These are phyloP conservation scores for Phyto melanocephala DNA, from an alignment of 2,888 invertebrate species.

Conservation along the genomic window DNA sequence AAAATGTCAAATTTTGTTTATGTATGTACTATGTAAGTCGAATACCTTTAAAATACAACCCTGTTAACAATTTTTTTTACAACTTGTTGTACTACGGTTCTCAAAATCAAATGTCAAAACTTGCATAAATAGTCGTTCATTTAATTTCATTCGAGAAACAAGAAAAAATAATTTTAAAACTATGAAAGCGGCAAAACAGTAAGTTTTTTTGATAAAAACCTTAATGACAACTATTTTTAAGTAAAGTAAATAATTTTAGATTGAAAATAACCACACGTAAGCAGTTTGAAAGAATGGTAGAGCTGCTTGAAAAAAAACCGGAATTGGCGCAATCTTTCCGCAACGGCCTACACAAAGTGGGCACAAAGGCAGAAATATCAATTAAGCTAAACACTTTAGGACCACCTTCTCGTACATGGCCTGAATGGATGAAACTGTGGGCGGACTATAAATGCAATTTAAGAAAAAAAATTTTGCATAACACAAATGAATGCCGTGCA, in stretches of 20 bases:
- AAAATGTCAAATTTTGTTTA: too few species aligned
- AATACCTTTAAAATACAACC: too few species aligned
- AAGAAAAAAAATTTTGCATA: slow-evolving; percentile 3
- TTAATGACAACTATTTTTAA: not conserved
- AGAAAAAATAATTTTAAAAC: not conserved
- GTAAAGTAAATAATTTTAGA: not conserved
- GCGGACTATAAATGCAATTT: too few species aligned
- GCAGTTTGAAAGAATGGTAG: not conserved
- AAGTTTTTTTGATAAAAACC: not conserved
- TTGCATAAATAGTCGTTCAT: not conserved
- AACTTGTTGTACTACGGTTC: not conserved
- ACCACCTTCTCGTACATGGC: too few species aligned
- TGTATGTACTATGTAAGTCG: too few species aligned
- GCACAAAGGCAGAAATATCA: slow-evolving; percentile 11
- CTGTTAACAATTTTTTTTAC: too few species aligned
- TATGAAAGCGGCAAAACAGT: not conserved
- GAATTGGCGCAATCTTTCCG: not conserved
- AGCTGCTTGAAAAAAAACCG: not conserved
- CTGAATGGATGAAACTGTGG: too few species aligned
- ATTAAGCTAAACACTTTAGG: too few species aligned
- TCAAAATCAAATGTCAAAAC: not conserved
- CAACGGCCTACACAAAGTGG: too few species aligned
- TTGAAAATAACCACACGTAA: slow-evolving; percentile 9
- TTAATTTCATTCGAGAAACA: not conserved
- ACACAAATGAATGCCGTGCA: too few species aligned